Conservation (phyloP, 1,140 invertebrate genomes). For the Oryctes rhinoceros region DNA sequence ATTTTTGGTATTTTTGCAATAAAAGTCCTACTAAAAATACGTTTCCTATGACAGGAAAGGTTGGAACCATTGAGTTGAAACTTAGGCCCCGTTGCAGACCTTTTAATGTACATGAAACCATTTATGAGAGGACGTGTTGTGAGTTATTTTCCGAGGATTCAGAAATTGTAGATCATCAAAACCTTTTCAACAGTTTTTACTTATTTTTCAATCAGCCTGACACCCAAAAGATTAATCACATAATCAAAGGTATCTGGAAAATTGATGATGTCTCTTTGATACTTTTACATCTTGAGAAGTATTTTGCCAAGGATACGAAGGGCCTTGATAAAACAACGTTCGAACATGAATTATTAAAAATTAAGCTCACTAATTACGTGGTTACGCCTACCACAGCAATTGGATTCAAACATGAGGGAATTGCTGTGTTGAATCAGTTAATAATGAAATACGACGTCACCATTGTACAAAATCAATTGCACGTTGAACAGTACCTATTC, state of each 20-base stretch:
- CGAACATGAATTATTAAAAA: conserved; percentile 7
- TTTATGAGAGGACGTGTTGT: background rate
- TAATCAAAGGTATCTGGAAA: background rate
- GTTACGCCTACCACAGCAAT: background rate
- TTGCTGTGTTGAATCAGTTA: too few species aligned
- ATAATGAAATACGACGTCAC: too few species aligned
- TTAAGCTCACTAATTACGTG: background rate
- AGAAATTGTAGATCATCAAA: background rate
- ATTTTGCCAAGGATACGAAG: background rate
- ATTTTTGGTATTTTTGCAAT: background rate
- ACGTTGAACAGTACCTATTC: too few species aligned
- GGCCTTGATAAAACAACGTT: background rate
- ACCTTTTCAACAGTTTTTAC: background rate
- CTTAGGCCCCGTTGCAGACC: background rate
- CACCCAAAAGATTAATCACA: background rate
- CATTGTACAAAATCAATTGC: too few species aligned
- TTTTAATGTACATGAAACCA: background rate
- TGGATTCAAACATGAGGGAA: background rate
- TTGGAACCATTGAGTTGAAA: background rate
- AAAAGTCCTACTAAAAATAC: background rate
- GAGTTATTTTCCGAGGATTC: background rate
- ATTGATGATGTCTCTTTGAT: background rate
- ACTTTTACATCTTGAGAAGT: background rate
- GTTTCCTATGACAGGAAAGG: background rate
- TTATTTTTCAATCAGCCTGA: background rate